A percentile compares a stretch with the other conserved stretches of the same genome.
These are phyloP conservation scores for Byasa hedistus DNA, from an alignment of 2,888 invertebrate species.

Conservation along the genomic window DNA sequence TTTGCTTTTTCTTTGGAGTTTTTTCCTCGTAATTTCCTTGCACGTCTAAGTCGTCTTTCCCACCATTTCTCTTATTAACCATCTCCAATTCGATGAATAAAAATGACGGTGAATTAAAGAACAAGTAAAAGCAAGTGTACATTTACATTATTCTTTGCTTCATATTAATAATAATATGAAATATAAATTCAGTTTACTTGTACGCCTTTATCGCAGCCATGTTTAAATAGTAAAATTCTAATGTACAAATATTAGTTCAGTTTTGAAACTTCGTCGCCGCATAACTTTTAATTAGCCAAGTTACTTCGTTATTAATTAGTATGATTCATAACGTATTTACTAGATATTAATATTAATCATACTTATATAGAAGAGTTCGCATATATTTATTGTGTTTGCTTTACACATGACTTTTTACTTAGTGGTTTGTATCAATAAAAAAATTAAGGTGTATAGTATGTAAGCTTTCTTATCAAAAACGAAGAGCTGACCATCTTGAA, in stretches of 20 bases:
- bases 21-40: no score
- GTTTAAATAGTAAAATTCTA: constrained; percentile 8
- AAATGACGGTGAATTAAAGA: no score
- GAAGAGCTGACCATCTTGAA: no score
- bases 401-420: not conserved
- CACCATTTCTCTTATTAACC: no score
- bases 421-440: not conserved
- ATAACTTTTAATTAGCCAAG: constrained; percentile 23
- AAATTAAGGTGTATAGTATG: no score
- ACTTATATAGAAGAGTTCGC: not conserved
- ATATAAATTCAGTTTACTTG: not conserved
- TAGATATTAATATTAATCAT: not conserved
- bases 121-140: no score
- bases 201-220: not conserved
- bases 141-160: no score
- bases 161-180: not conserved
- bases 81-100: no score
- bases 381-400: not conserved
- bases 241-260: constrained; percentile 20
- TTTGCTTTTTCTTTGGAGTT: no score
- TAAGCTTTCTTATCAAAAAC: no score
- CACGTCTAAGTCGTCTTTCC: no score
- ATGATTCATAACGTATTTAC: not conserved
- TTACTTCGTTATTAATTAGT: constrained; percentile 4
- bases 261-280: constrained; percentile 19